phyloP scores from a whole-genome alignment of 2,888 invertebrate genomes.

The Chrysolina americana region DNA sequence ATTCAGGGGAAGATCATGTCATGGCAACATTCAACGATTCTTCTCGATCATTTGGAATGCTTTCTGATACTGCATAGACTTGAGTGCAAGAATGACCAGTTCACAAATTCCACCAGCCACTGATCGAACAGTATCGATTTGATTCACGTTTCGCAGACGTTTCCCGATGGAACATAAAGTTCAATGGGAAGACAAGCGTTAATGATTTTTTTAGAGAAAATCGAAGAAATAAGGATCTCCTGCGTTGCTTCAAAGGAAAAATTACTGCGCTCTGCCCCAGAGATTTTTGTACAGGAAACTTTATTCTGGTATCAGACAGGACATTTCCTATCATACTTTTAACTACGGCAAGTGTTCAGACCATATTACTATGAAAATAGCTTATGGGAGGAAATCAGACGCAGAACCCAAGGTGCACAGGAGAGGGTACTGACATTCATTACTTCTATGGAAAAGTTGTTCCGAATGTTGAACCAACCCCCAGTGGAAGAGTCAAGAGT shows the following conservation, averaged over 20 bases:
- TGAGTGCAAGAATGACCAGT: background rate
- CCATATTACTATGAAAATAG: no score
- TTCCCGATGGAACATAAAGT: background rate
- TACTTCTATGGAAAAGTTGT: slow-evolving; percentile 34
- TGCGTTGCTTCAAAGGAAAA: slow-evolving; percentile 17
- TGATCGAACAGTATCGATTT: background rate
- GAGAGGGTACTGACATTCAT: slow-evolving; percentile 15
- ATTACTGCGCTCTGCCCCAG: slow-evolving; percentile 15
- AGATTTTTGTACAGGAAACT: slow-evolving; percentile 16
- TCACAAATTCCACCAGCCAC: background rate
- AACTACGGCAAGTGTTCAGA: slow-evolving; percentile 20
- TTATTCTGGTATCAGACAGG: slow-evolving; percentile 24
- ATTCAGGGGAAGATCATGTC: no score
- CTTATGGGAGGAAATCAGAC: slow-evolving; percentile 36
- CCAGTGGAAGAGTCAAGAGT: slow-evolving; percentile 22
- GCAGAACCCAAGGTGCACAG: slow-evolving; percentile 28
- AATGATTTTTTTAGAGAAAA: slow-evolving; percentile 5
- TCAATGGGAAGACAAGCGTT: background rate
- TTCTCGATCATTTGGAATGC: no score
- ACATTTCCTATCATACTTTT: background rate
- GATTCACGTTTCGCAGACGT: background rate
- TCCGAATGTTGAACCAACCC: slow-evolving; percentile 7
- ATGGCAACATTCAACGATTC: no score
- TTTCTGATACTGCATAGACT: no score
- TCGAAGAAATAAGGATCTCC: slow-evolving; percentile 25